Conservation (phyloP, 2,797 vertebrate species). For the Sebastes steindachneri region DNA sequence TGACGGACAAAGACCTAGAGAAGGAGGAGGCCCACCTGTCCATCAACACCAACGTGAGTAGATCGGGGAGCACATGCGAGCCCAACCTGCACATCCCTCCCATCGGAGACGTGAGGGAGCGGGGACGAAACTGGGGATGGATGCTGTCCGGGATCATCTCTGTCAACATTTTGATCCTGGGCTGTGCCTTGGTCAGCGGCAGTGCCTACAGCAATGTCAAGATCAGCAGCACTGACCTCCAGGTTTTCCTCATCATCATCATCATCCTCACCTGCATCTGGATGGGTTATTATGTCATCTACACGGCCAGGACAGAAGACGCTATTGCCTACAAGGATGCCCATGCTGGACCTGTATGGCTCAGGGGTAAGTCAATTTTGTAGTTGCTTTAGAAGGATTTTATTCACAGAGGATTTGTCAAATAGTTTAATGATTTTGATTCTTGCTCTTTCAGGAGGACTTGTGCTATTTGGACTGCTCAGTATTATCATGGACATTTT, state of each 20-base stretch:
- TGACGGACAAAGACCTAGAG: constrained; percentile 68
- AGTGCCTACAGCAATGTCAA: constrained; percentile 84
- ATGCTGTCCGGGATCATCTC: constrained; percentile 90
- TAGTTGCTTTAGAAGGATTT: background rate
- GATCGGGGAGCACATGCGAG: background rate
- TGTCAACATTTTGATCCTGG: constrained; percentile 89
- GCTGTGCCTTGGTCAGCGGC: constrained; percentile 88
- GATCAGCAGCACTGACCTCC: constrained; percentile 83
- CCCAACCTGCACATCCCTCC: constrained; percentile 35
- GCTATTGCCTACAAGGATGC: constrained; percentile 88
- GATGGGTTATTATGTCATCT: constrained; percentile 88
- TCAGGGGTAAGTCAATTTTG: constrained; percentile 85
- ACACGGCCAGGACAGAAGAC: constrained; percentile 72
- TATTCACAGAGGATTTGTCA: background rate
- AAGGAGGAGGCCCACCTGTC: constrained; percentile 59
- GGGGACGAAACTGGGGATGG: constrained; percentile 88
- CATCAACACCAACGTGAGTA: constrained; percentile 34
- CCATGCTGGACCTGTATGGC: constrained; percentile 95
- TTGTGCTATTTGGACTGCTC: constrained; percentile 92
- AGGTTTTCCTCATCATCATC: constrained; percentile 88
- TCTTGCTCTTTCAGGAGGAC: constrained; percentile 83
- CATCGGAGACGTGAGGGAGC: constrained; percentile 66
- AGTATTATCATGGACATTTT: constrained; percentile 94
- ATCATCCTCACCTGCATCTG: constrained; percentile 87
- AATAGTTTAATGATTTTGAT: background rate